Base-by-base conservation (phyloP, 2,888 invertebrate genomes). In the Anoncus sp. region DNA sequence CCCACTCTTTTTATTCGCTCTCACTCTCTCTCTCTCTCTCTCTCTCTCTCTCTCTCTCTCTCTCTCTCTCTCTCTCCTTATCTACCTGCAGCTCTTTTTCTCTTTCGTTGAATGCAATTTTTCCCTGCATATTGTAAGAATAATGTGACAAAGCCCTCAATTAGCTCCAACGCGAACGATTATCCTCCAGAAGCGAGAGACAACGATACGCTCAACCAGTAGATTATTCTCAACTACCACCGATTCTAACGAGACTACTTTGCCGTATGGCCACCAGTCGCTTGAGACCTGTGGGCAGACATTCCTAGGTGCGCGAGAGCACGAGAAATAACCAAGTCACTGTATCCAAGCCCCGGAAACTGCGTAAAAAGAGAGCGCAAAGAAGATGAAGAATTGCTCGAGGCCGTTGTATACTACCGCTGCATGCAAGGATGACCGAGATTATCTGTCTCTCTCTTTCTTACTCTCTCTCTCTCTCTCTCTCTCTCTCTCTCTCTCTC, bases 291-390 rank as follows among this genome's bases (percentile, higher is more conserved):
- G 88, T 85, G 86, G 88, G 88, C 85, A 87, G 86, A 86, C 87
- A 89, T 89, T 88, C 87, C 85, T 87, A 85, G 87, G 86, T 82
- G 85, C 82, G 84, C 80, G 83, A 84, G 86, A 84, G 84, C 81
- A 18, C 84, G 85, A 84, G 85, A 84, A 84, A 18, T 86, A 84
- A 86, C 82, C 85, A 85, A 82, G 87, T 81, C 82, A 80, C 79
- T 75, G 83, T 80, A 84, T 84, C 85, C 85, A 83, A 86, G 83
- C 86, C 74, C 82, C 84, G 80, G 79, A 83, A 85, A 85, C 49
- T 69, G 10, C 16, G n/a, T n/a, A n/a, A 38, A 5, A 22, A n/a
- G 14, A 5, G 45, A 14, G n/a, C 38, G 60, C 62, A 51, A 45
- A 38, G 35, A 27, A n/a, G 49, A 60, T 59, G 70, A 66, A 45